Evolutionary conservation across 2,113 vertebrate species (phyloP), one percentile per base, ranked within the genome.

Genomic region (Takifugu flavidus): DNA sequence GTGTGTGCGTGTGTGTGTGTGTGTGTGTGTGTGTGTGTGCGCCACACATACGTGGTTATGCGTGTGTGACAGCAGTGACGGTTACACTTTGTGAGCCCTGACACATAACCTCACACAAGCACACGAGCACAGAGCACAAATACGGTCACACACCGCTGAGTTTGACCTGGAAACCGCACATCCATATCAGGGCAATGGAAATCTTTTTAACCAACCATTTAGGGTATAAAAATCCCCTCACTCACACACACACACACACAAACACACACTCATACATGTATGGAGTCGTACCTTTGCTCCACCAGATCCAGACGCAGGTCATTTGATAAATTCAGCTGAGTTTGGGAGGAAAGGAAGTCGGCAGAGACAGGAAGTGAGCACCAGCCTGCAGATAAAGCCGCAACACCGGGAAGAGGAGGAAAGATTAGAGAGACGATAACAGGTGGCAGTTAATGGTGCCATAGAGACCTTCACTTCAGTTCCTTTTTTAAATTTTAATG

Each of bases 131-230:
- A 80, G 49, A 67, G 65, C 83, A 82, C 79, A 80, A 78, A 82
- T 67, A 84, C 59, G 63, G 84, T 78, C 80, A 78, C 42, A 71
- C 79, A 72, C 67, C 74, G 49, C 66, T 81, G 73, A 77, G 70
- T 83, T 77, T 86, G 81, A 79, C 81, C 82, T 74, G 68, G 70
- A 82, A 78, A 77, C 77, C 81, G 80, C 77, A 60, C 75, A 79
- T 67, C 67, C 68, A 66, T 66, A 75, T 74, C 60, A 82, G 80
- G 66, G 67, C 81, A 84, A 87, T 82, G 54, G 70, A 66, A 65
- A 56, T 49, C 56, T 49, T 62, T 70, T 67, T 74, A 67, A 62
- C 13, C 56, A 46, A 47, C 63, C 43, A 53, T 79, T 83, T 82
- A 82, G 61, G 53, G 5, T 74, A 79, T 63, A 54, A 51, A 53